These are phyloP conservation scores for Xenops minutus DNA, from an alignment of 2,797 vertebrate species.

Conservation along the genomic window DNA sequence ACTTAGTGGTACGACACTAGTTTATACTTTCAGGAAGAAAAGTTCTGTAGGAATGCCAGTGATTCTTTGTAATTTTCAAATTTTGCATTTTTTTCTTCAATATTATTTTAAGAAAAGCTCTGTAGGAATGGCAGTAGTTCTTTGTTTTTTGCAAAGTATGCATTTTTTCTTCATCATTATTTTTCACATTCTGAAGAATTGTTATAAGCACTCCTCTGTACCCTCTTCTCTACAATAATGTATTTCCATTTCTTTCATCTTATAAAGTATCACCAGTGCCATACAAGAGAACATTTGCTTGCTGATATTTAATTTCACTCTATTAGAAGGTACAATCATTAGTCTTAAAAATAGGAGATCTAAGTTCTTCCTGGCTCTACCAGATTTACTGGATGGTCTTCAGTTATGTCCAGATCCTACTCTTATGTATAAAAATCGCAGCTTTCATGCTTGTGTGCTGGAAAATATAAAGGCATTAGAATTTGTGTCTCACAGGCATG, in stretches of 20 bases:
- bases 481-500: not conserved
- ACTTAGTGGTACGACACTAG: not conserved
- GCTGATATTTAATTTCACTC: not conserved
- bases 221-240: not conserved
- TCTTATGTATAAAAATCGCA: not conserved
- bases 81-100: not conserved
- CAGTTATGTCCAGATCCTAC: not conserved
- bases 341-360: not conserved
- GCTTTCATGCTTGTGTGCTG: not conserved
- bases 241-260: not conserved
- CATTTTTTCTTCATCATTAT: not conserved
- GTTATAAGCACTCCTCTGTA: not conserved
- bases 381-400: not conserved
- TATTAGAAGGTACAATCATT: not conserved
- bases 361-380: not conserved
- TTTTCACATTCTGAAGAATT: not conserved
- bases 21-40: not conserved
- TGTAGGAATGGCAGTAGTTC: not conserved
- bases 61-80: not conserved
- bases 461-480: not conserved
- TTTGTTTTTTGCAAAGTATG: not conserved
- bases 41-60: not conserved
- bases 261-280: not conserved
- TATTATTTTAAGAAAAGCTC: not conserved
- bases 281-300: accelerated